Evolutionary conservation across 2,113 vertebrate genomes (phyloP).

Genomic region (Toxotes chatareus): DNA sequence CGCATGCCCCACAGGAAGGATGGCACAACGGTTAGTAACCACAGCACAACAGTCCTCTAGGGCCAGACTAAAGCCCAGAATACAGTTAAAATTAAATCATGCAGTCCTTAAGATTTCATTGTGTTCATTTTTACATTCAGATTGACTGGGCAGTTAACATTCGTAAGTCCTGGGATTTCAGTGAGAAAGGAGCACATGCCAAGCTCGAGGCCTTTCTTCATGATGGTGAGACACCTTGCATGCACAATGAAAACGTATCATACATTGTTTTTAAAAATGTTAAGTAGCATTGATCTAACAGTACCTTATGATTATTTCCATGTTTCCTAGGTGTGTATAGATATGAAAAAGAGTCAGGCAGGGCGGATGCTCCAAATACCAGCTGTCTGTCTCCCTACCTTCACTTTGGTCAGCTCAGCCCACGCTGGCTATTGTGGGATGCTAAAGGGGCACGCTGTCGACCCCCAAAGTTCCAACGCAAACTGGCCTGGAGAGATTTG

Average conservation of each 20-base stretch:
- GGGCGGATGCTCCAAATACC: constrained; percentile 81
- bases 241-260: neutral
- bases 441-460: constrained; percentile 75
- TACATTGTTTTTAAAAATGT: neutral
- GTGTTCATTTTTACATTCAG: constrained; percentile 57
- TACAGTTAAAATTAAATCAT: neutral
- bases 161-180: constrained; percentile 81
- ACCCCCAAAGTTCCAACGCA: constrained; percentile 81
- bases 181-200: constrained; percentile 79
- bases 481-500: constrained; percentile 83
- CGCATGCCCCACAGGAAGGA: constrained; percentile 83
- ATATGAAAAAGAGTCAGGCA: constrained; percentile 82
- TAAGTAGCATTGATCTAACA: neutral
- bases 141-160: constrained; percentile 84
- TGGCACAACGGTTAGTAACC: constrained; percentile 75
- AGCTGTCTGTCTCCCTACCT: constrained; percentile 84
- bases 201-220: constrained; percentile 76
- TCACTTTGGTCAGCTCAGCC: constrained; percentile 83
- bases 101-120: neutral
- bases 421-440: constrained; percentile 79
- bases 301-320: neutral
- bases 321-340: constrained; percentile 75
- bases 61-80: neutral
- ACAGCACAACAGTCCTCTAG: neutral
- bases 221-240: constrained; percentile 68